Evolutionary conservation across 2,888 invertebrate species (phyloP).

Genomic region (Seladonia tumulorum): DNA sequence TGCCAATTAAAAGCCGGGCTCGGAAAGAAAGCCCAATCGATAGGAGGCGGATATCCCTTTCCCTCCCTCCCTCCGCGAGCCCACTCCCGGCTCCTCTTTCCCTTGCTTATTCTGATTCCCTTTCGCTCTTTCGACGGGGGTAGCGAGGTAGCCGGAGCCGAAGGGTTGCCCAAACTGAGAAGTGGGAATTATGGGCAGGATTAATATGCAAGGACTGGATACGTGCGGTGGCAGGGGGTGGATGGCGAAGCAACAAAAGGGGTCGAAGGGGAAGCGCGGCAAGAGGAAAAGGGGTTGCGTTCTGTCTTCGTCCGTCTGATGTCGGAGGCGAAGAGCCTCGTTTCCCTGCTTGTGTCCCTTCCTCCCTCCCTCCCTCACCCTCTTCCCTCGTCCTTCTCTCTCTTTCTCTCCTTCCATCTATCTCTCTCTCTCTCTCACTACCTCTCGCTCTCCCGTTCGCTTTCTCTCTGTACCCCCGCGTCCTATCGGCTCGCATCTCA

Average conservation of each 20-base stretch:
- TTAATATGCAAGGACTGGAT: constrained; percentile 85
- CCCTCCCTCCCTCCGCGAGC: constrained; percentile 69
- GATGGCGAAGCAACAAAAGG: constrained; percentile 83
- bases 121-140: constrained; percentile 73
- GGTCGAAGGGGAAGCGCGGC: constrained; percentile 82
- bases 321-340: constrained; percentile 63
- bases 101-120: constrained; percentile 75
- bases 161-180: constrained; percentile 84
- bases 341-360: constrained; percentile 61
- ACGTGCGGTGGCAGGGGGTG: constrained; percentile 82
- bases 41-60: constrained; percentile 78
- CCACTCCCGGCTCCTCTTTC: constrained; percentile 70
- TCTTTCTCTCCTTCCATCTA: neutral
- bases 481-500: constrained; percentile 79
- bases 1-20: constrained; percentile 83
- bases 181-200: constrained; percentile 85
- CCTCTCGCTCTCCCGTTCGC: neutral
- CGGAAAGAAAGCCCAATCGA: constrained; percentile 83
- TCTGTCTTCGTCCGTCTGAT: constrained; percentile 66
- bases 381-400: neutral
- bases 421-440: constrained; percentile 22
- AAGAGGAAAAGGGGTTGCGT: constrained; percentile 70
- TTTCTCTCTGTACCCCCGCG: constrained; percentile 10
- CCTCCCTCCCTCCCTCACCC: constrained; percentile 26
- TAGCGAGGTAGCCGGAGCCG: constrained; percentile 77